Evolutionary conservation across 2,797 vertebrate species (phyloP).

Genomic region (Notolabrus celidotus): DNA sequence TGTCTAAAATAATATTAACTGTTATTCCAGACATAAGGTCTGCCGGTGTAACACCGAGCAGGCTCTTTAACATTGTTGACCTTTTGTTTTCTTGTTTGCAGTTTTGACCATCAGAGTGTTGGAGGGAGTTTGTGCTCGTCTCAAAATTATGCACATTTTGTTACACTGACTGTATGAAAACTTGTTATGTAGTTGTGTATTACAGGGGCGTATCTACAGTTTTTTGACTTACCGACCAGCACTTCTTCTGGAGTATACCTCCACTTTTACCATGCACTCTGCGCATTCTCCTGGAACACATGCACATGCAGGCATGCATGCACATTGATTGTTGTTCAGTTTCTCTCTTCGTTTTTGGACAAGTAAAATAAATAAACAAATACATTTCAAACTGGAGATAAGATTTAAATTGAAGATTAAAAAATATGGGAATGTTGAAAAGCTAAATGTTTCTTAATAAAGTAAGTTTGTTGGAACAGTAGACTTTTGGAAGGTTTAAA

Average conservation of each 20-base stretch:
- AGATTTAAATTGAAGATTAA: slow-evolving; percentile 10
- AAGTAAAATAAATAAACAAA: slow-evolving; percentile 32
- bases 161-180: not conserved
- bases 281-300: slow-evolving; percentile 74
- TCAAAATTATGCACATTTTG: not conserved
- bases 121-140: slow-evolving; percentile 6
- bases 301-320: slow-evolving; percentile 82
- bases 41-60: not conserved
- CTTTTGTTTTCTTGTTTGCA: not conserved
- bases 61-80: not conserved
- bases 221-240: slow-evolving; percentile 39
- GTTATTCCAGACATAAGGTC: not conserved
- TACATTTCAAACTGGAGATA: slow-evolving; percentile 17
- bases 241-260: slow-evolving; percentile 73
- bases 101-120: not conserved
- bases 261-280: slow-evolving; percentile 72
- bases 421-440: not conserved
- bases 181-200: not conserved
- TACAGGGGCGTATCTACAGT: not conserved
- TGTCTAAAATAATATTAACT: too few species aligned
- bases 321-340: slow-evolving; percentile 65
- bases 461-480: not conserved
- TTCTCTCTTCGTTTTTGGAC: slow-evolving; percentile 23
- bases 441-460: not conserved
- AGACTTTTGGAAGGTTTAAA: not conserved